Evolutionary conservation across 2,888 invertebrate species (phyloP).

Genomic region (Dioctria linearis): DNA sequence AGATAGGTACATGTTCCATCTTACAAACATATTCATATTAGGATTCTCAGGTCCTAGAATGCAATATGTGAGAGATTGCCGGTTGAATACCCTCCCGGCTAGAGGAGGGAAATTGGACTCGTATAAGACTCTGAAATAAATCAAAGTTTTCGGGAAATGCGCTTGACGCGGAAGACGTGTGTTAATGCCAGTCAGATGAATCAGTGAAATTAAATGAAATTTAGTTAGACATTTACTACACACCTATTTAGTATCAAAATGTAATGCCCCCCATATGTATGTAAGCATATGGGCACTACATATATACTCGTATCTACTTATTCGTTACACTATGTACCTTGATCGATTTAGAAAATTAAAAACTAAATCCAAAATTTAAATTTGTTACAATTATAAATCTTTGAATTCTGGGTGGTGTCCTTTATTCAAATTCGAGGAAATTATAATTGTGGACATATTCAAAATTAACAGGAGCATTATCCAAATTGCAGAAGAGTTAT

Average conservation of each 20-base stretch:
- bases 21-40: conserved; percentile 46
- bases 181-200: conserved; percentile 51
- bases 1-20: conserved; percentile 20
- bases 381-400: no score
- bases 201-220: conserved; percentile 34
- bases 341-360: no score
- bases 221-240: conserved; percentile 43
- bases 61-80: conserved; percentile 40
- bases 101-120: conserved; percentile 44
- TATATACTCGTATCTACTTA: no score
- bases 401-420: no score
- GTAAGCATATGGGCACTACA: no score
- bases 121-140: conserved; percentile 55
- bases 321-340: no score
- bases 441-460: no score
- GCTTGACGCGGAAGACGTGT: conserved; percentile 55
- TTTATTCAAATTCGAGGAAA: no score
- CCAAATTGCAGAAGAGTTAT: no score
- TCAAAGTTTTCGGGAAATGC: conserved; percentile 57
- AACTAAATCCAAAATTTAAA: no score
- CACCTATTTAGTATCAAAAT: background rate
- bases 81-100: conserved; percentile 30
- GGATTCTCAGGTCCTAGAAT: conserved; percentile 48
- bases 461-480: no score
- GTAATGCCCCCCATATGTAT: no score